Evolutionary conservation across 2,888 invertebrate species (phyloP), one percentile per base, ranked within the genome.

Genomic region (Parnassius mnemosyne): DNA sequence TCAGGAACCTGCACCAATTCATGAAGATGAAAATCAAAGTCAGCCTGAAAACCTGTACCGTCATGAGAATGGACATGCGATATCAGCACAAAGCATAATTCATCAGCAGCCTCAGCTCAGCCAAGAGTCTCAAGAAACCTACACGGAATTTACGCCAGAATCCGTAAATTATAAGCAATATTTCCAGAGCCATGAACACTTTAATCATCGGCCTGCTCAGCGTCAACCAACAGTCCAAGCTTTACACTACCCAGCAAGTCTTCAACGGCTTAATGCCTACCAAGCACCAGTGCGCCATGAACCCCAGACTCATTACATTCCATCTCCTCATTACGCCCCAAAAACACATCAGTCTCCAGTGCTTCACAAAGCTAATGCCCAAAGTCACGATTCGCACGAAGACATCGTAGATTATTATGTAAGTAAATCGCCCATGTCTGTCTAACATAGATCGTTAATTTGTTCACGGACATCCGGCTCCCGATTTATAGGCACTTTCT

Each of bases 381-480:
- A 80, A 64, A 79, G 82, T 16, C 82, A 87, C 72, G 87, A 89
- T 55, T 85, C 89, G 68, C 82, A 87, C 71, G 87, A 89, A 52
- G 86, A 89, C 68, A 84, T 83, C 44, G 74, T 91, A 13, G 90
- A 91, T 75, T 91, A 89, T 87, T 90, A 89, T 75, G 90, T 91
- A 83, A 90, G 89, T 78, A 57, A 11, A 66, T 54, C 65, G 13
- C 42, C 50, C n/a, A 63, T 54, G 52, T 65, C 54, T 66, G 67
- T 68, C 68, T 74, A 65, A 66, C 68, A 65, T 63, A 69, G 69
- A 69, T 66, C 58, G 70, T 64, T 70, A 71, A 66, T 71, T 66
- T 67, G 68, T 71, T 69, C 71, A 71, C 76, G 74, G 72, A 76
- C 68, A 68, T 75, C 75, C 79, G 78, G 78, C 79, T 74, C 65